Percentiles rank a stretch among this genome's conserved stretches.
Conservation (phyloP, 2,797 vertebrate genomes). For the Petrocephalus schoutedeni region DNA sequence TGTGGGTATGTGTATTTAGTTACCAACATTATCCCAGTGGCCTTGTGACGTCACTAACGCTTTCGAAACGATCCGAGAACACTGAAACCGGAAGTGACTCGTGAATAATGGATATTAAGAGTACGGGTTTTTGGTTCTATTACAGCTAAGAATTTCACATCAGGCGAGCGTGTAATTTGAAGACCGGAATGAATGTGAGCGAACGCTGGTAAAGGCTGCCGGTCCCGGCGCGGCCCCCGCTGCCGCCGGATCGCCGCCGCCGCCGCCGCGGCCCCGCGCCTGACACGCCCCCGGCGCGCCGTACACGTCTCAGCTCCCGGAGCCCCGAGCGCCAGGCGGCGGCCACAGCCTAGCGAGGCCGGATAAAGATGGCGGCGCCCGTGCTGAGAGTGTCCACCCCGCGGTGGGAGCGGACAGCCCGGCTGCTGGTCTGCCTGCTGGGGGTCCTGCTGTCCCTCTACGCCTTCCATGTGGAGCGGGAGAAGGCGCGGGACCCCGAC, state of each 20-base stretch:
- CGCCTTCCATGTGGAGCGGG: constrained; percentile 87
- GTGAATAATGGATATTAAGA: not conserved
- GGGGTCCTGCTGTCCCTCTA: constrained; percentile 85
- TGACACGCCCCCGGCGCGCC: constrained; percentile 51
- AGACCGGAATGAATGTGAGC: not conserved
- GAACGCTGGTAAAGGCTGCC: not conserved
- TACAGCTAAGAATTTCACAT: not conserved
- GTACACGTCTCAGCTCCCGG: constrained; percentile 47
- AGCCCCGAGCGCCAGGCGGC: constrained; percentile 50
- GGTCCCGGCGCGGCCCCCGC: not conserved
- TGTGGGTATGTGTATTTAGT: not conserved
- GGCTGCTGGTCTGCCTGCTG: constrained; percentile 81
- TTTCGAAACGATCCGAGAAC: not conserved
- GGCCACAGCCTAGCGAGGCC: constrained; percentile 69
- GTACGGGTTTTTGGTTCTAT: not conserved
- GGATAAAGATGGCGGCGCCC: constrained; percentile 94
- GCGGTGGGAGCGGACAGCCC: constrained; percentile 90
- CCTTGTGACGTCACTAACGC: not conserved
- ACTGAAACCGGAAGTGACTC: not conserved
- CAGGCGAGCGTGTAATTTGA: not conserved
- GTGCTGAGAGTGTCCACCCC: constrained; percentile 97
- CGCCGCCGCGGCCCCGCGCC: not conserved
- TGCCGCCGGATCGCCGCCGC: not conserved
- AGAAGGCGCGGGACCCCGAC: constrained; percentile 75
- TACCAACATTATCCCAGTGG: not conserved